Evolutionary conservation across 2,797 vertebrate genomes (phyloP).

Genomic region (Eremophila alpestris): DNA sequence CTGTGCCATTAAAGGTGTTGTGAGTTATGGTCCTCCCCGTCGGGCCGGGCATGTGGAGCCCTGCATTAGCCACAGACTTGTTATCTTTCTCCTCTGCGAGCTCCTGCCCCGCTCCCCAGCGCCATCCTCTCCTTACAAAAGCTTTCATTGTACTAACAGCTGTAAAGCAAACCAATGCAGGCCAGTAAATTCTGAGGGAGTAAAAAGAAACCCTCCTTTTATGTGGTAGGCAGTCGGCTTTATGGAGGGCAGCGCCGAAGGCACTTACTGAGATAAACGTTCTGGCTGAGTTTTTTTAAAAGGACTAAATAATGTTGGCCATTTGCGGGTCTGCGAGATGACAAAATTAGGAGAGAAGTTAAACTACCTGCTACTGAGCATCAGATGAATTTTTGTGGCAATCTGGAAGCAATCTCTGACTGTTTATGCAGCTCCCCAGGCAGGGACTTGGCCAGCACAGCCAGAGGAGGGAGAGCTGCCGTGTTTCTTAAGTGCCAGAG

Average conservation of each 20-base stretch:
- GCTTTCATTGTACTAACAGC: constrained; percentile 27
- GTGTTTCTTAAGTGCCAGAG: neutral
- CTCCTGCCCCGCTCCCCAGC: neutral
- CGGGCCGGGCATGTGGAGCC: neutral
- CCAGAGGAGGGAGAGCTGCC: neutral
- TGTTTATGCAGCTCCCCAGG: neutral
- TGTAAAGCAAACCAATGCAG: neutral
- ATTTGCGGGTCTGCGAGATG: neutral
- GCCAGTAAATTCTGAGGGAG: constrained; percentile 27
- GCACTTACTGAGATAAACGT: constrained; percentile 39
- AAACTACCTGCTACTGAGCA: constrained; percentile 18
- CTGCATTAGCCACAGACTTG: neutral
- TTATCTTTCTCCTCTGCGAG: neutral
- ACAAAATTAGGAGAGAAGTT: constrained; percentile 29
- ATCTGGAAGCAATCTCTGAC: neutral
- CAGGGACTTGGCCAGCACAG: constrained; percentile 7
- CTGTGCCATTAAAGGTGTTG: neutral
- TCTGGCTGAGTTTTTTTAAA: constrained; percentile 34
- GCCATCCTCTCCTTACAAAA: neutral
- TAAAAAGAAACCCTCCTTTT: constrained; percentile 31
- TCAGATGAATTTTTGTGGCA: neutral
- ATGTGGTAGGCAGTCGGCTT: neutral
- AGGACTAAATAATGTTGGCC: constrained; percentile 19
- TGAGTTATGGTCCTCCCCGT: neutral
- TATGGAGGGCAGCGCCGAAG: neutral